A percentile compares a stretch with the other conserved stretches of the same genome.
phyloP scores from a whole-genome alignment of 2,888 invertebrate genomes.

The Fragum fragum region DNA sequence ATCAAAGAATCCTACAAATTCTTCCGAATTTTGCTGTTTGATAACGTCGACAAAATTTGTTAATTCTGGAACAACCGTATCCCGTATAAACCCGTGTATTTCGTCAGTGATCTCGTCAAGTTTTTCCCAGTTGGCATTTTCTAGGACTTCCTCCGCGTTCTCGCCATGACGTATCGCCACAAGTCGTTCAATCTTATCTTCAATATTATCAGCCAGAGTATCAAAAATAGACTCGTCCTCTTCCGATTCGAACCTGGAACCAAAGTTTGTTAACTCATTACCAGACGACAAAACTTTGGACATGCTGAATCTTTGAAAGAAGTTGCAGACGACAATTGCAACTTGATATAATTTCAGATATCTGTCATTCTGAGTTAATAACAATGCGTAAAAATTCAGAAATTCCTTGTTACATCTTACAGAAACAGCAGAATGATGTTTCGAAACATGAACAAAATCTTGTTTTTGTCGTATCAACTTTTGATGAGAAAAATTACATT shows the following conservation, averaged over 20 bases:
- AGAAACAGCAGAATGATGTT: no score
- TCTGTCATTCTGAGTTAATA: no score
- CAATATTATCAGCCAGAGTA: background rate
- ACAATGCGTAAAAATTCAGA: no score
- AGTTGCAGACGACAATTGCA: no score
- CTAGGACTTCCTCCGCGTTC: background rate
- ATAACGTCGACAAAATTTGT: background rate
- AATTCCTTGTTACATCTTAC: no score
- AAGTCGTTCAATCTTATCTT: background rate
- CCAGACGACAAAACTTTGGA: no score
- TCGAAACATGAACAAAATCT: no score
- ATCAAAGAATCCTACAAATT: background rate
- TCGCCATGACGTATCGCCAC: background rate
- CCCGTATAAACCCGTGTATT: background rate
- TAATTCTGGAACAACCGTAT: background rate
- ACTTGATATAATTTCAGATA: no score
- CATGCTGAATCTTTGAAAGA: no score
- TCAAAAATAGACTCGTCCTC: background rate
- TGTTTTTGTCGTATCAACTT: no score
- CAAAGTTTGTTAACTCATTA: no score
- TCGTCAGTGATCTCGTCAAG: background rate
- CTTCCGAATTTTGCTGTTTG: background rate
- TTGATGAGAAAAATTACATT: no score
- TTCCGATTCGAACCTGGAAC: background rate
- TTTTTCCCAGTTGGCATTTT: background rate